Percentiles rank a stretch among this genome's conserved stretches.
phyloP scores from a whole-genome alignment of 2,797 vertebrate species.

The Acrossocheilus fasciatus region DNA sequence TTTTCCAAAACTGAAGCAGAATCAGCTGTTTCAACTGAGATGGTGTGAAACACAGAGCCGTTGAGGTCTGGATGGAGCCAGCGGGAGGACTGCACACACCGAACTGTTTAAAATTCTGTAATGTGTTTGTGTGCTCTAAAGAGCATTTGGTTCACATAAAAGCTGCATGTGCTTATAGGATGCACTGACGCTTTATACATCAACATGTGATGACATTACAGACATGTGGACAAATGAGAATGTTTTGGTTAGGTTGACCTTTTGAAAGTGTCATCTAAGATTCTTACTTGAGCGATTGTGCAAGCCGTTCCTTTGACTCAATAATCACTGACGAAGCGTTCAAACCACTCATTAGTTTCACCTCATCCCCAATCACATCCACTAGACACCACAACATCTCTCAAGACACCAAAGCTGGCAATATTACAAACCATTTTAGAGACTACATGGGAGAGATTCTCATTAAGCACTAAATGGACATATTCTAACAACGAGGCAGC shows the following conservation, averaged over 20 bases:
- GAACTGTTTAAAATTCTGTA: conserved; percentile 54
- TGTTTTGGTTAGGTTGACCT: conserved; percentile 10
- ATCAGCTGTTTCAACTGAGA: conserved; percentile 72
- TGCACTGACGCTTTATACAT: conserved; percentile 7
- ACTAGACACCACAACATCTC: conserved; percentile 38
- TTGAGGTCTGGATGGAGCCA: conserved; percentile 43
- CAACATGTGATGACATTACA: conserved; percentile 13
- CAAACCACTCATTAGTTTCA: conserved; percentile 37
- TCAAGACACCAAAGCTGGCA: conserved; percentile 20
- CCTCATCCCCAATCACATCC: conserved; percentile 25
- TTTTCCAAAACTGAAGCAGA: conserved; percentile 73
- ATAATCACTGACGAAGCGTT: conserved; percentile 29
- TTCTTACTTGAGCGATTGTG: conserved; percentile 16
- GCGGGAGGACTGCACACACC: conserved; percentile 33
- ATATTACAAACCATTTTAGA: conserved; percentile 40
- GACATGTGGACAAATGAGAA: conserved; percentile 26
- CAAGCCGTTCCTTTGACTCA: conserved; percentile 6
- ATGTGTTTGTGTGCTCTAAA: conserved; percentile 36
- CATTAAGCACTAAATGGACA: background rate
- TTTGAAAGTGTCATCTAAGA: conserved; percentile 20
- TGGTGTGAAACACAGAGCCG: conserved; percentile 59
- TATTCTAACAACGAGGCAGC: background rate
- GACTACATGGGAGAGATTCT: conserved; percentile 11
- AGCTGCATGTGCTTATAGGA: conserved; percentile 28
- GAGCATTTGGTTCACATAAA: conserved; percentile 38